Evolutionary conservation across 1,140 invertebrate species (phyloP), one percentile per base, ranked within the genome.

Genomic region (Lasioglossum albipes): DNA sequence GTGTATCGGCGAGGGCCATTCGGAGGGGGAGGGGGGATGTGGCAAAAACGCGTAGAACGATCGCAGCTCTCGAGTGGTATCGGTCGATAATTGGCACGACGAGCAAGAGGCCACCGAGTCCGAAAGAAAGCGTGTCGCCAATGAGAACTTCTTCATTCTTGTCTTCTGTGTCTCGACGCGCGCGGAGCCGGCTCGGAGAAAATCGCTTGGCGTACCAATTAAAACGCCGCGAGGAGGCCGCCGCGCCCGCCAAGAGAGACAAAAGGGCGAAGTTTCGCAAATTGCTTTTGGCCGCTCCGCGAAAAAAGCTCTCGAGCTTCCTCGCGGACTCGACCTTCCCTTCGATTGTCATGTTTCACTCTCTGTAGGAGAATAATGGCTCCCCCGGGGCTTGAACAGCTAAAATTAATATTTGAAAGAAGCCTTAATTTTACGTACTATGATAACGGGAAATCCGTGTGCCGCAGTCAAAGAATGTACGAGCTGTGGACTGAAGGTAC

Each of bases 221-320:
- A 87, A 87, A 86, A n/a, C 74, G 70, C 76, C 83, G 74, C 75
- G 77, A 27, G 27, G 27, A 27, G 27, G 0, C 27, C 27, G 84
- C 42, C 42, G 42, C 42, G 87, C 82, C 84, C 84, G 80, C 86
- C 83, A 82, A 81, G 87, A 72, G 79, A 18, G 54, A 57, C 18
- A 20, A 86, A 75, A 79, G 62, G 62, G 69, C 83, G 85, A 85
- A 85, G 82, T 86, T 85, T 87, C 81, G 82, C 86, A 88, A 85
- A 90, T 90, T 89, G 87, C 87, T 89, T 87, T 87, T 77, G 61
- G 57, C 72, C 61, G 18, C 18, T 66, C 61, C 57, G 41, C 31
- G 65, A 27, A 71, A 64, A 52, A 69, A 12, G n/a, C 45, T 16
- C 64, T 41, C 45, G 54, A 41, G 36, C 42, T 27, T 27, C 27